phyloP scores from a whole-genome alignment of 2,888 invertebrate species.

The Yponomeuta plumbellus region DNA sequence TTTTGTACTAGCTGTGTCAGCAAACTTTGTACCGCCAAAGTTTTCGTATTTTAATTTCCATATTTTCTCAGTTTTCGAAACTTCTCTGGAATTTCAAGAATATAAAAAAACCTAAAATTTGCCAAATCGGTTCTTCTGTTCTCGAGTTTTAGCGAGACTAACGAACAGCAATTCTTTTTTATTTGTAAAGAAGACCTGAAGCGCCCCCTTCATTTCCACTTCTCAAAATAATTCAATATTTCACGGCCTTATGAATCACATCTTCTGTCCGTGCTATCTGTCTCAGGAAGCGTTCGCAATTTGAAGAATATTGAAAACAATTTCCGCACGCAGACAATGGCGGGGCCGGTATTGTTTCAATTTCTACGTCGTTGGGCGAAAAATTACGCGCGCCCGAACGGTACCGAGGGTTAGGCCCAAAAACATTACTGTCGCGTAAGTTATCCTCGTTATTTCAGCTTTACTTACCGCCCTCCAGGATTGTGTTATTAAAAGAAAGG shows the following conservation, averaged over 20 bases:
- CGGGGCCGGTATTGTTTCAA: slow-evolving; percentile 22
- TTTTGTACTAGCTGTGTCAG: too few species aligned
- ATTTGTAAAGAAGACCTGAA: too few species aligned
- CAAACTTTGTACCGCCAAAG: too few species aligned
- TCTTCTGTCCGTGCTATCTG: neutral
- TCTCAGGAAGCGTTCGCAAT: slow-evolving; percentile 18
- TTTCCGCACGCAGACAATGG: slow-evolving; percentile 18
- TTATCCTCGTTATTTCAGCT: neutral
- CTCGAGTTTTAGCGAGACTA: too few species aligned
- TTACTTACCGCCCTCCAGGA: neutral
- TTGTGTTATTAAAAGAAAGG: neutral
- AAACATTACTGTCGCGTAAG: neutral
- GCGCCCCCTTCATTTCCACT: too few species aligned
- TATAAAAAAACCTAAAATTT: too few species aligned
- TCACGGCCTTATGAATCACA: neutral
- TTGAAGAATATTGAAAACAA: slow-evolving; percentile 25
- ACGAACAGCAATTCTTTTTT: too few species aligned
- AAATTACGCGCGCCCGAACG: slow-evolving; percentile 10
- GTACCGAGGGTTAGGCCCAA: neutral
- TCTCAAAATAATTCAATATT: too few species aligned
- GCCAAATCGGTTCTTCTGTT: too few species aligned
- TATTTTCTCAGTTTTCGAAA: too few species aligned
- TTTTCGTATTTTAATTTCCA: too few species aligned
- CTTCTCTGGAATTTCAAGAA: too few species aligned
- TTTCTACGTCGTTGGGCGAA: slow-evolving; percentile 16